Evolutionary conservation across 2,113 vertebrate genomes (phyloP).

Genomic region (Percina caprodes): DNA sequence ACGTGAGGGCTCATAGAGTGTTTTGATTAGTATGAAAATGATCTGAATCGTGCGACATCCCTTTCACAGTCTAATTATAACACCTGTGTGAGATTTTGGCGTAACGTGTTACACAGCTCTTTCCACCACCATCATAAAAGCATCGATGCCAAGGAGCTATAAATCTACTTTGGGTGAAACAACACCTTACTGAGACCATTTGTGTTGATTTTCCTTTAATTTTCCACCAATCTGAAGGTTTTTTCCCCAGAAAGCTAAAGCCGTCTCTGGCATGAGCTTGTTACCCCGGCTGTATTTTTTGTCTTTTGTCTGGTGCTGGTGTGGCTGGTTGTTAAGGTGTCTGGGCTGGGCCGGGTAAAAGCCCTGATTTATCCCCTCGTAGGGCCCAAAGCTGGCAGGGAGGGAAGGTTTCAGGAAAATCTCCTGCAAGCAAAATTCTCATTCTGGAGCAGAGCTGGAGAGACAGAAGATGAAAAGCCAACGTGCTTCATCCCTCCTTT

Average conservation of each 20-base stretch:
- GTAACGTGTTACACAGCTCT: neutral
- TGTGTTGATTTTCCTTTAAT: neutral
- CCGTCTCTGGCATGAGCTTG: conserved; percentile 12
- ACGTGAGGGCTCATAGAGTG: neutral
- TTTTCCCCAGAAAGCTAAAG: neutral
- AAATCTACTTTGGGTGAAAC: neutral
- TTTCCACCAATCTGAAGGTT: neutral
- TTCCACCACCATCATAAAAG: neutral
- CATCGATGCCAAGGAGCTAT: neutral
- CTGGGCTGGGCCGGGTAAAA: conserved; percentile 37
- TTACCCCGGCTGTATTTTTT: conserved; percentile 43
- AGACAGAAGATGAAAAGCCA: conserved; percentile 52
- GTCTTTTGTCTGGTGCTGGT: conserved; percentile 55
- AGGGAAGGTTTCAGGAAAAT: conserved; percentile 47
- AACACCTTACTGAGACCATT: neutral
- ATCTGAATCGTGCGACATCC: neutral
- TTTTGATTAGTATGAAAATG: neutral
- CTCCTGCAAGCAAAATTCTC: conserved; percentile 33
- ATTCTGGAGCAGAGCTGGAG: conserved; percentile 30
- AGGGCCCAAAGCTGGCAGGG: conserved; percentile 33
- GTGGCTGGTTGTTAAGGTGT: conserved; percentile 58
- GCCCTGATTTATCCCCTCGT: conserved; percentile 63
- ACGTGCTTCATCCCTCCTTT: conserved; percentile 26
- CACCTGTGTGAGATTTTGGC: neutral
- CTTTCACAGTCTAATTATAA: neutral